Percentiles rank a stretch among this genome's conserved stretches.
phyloP scores from a whole-genome alignment of 2,797 vertebrate genomes.

The Gambelia wislizenii region DNA sequence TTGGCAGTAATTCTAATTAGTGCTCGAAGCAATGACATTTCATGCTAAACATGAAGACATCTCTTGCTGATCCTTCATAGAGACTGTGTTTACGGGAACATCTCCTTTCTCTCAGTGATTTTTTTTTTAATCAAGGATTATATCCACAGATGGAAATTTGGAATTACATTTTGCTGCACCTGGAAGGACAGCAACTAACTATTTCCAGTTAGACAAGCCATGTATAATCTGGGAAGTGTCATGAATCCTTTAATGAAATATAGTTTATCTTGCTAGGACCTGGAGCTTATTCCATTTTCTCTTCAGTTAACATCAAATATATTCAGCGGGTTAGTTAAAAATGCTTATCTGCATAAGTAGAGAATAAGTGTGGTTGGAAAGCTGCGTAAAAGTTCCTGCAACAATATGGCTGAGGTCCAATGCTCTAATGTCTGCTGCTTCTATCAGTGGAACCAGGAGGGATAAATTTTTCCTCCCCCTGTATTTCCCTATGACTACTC shows the following conservation, averaged over 20 bases:
- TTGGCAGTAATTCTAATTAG: neutral
- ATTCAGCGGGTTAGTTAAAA: neutral
- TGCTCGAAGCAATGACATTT: slow-evolving; percentile 30
- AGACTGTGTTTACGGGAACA: slow-evolving; percentile 12
- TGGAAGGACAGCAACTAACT: neutral
- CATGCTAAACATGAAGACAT: neutral
- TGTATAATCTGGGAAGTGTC: neutral
- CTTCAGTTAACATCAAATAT: neutral
- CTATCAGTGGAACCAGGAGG: no score
- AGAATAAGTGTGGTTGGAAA: neutral
- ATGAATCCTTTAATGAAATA: neutral
- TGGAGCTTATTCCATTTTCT: slow-evolving; percentile 10
- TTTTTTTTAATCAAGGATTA: neutral
- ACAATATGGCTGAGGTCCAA: no score
- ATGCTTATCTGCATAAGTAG: no score
- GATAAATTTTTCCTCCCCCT: no score
- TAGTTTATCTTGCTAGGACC: neutral
- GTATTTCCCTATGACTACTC: no score
- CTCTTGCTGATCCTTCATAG: neutral
- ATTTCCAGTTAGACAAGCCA: slow-evolving; percentile 20
- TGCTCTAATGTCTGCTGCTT: no score
- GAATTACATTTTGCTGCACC: slow-evolving; percentile 29
- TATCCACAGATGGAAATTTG: slow-evolving; percentile 36
- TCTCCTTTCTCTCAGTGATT: neutral
- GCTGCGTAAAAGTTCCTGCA: neutral